Percentiles rank a stretch among this genome's conserved stretches.
Conservation (phyloP, 2,797 vertebrate species). For the Rhodeus uyekii region DNA sequence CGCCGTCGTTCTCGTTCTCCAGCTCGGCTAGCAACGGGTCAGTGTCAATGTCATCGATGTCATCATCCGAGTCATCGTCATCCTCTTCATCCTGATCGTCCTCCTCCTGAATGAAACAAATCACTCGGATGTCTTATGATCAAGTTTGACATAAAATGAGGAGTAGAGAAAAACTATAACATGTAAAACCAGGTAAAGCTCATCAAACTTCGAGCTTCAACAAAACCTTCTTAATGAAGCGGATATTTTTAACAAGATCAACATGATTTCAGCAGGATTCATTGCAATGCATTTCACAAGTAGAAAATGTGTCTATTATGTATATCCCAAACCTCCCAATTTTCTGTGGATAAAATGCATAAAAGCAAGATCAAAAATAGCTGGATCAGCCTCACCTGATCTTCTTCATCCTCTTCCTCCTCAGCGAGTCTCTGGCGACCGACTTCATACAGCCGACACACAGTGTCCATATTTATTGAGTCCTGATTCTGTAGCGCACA, state of each 20-base stretch:
- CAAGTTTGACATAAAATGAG: background rate
- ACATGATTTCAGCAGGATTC: background rate
- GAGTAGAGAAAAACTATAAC: background rate
- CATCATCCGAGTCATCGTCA: constrained; percentile 87
- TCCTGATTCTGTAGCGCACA: constrained; percentile 87
- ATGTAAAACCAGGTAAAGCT: background rate
- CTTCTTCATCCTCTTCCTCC: constrained; percentile 97
- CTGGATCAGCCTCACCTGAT: constrained; percentile 81
- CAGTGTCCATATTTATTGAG: constrained; percentile 95
- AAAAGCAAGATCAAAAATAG: background rate
- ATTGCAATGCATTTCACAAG: background rate
- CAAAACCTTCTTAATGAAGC: background rate
- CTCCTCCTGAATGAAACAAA: constrained; percentile 79
- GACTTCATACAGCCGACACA: constrained; percentile 96
- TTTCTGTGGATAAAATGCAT: no score
- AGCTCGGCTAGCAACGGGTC: constrained; percentile 92
- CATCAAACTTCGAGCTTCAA: background rate
- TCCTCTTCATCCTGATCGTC: constrained; percentile 95
- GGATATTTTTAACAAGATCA: background rate
- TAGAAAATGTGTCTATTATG: background rate
- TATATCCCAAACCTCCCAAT: no score
- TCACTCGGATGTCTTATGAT: background rate
- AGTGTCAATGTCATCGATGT: constrained; percentile 89
- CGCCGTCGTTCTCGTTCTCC: constrained; percentile 92
- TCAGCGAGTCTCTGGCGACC: constrained; percentile 96